Percentiles rank a stretch among this genome's conserved stretches.
Conservation (phyloP, 2,113 vertebrate genomes). For the Perca schrenkii region DNA sequence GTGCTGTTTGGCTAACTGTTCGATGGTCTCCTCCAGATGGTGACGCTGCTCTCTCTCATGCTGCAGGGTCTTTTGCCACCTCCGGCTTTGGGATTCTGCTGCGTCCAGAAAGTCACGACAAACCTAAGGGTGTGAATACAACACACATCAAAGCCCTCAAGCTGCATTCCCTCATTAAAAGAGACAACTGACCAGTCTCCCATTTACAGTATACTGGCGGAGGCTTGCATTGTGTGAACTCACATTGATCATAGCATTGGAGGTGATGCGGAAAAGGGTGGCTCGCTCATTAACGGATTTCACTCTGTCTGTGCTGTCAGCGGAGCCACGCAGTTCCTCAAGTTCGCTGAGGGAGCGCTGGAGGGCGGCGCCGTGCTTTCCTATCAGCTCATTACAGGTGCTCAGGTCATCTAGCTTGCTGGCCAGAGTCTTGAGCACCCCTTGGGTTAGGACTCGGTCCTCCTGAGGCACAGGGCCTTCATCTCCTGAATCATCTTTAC, state of each 20-base stretch:
- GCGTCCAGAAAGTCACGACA: conserved; percentile 95
- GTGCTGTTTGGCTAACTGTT: conserved; percentile 97
- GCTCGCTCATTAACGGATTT: conserved; percentile 92
- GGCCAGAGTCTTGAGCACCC: conserved; percentile 89
- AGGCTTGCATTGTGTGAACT: conserved; percentile 47
- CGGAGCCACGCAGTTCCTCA: conserved; percentile 87
- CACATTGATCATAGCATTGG: conserved; percentile 97
- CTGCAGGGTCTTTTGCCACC: conserved; percentile 94
- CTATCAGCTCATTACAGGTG: conserved; percentile 95
- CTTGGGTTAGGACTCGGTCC: conserved; percentile 88
- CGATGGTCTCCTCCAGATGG: conserved; percentile 95
- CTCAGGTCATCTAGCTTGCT: conserved; percentile 93
- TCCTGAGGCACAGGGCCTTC: conserved; percentile 90
- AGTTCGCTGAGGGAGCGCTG: conserved; percentile 95
- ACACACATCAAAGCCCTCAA: conserved; percentile 15
- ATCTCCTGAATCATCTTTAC: conserved; percentile 95
- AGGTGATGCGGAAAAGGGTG: conserved; percentile 96
- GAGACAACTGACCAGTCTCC: background rate
- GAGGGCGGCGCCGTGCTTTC: conserved; percentile 95
- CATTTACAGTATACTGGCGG: background rate
- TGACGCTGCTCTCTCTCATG: conserved; percentile 94
- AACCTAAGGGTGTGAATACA: conserved; percentile 83
- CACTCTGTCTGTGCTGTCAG: conserved; percentile 89
- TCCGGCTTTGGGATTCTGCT: conserved; percentile 91
- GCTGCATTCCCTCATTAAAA: background rate